These are phyloP conservation scores for Agrotis segetum DNA, from an alignment of 2,888 invertebrate species.

Conservation along the genomic window DNA sequence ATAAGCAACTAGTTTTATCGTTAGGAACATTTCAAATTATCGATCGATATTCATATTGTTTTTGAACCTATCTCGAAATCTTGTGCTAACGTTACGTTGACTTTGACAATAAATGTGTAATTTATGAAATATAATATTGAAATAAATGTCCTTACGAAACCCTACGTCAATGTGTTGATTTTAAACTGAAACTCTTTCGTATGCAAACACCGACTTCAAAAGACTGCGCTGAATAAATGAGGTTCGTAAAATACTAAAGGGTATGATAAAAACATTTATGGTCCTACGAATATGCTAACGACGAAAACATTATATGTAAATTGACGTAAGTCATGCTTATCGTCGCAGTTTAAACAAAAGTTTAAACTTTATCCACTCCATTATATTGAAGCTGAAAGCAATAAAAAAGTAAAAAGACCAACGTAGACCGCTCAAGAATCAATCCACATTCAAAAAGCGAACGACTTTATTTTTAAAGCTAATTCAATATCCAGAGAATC, in stretches of 20 bases:
- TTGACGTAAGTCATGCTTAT: not conserved
- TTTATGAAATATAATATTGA: slow-evolving; percentile 82
- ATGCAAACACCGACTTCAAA: slow-evolving; percentile 32
- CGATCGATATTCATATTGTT: slow-evolving; percentile 68
- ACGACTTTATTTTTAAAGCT: slow-evolving; percentile 42
- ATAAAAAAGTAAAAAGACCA: not conserved
- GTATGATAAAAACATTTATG: slow-evolving; percentile 6
- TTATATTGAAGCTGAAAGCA: not conserved
- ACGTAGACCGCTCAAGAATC: slow-evolving; percentile 14
- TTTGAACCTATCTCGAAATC: slow-evolving; percentile 75
- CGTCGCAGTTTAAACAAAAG: not conserved
- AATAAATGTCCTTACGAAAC: slow-evolving; percentile 84
- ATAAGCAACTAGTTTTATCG: slow-evolving; percentile 64
- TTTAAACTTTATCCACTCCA: slow-evolving; percentile 6
- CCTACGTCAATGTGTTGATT: slow-evolving; percentile 58
- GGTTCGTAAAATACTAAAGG: slow-evolving; percentile 26
- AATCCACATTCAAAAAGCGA: slow-evolving; percentile 34
- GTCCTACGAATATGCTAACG: not conserved
- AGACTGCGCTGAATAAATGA: slow-evolving; percentile 30
- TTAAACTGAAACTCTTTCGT: slow-evolving; percentile 26
- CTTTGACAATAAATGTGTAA: slow-evolving; percentile 91
- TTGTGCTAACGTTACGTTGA: slow-evolving; percentile 88
- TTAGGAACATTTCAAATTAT: slow-evolving; percentile 70
- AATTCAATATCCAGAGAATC: slow-evolving; percentile 53
- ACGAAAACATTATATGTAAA: slow-evolving; percentile 7